Evolutionary conservation across 2,113 vertebrate genomes (phyloP), one percentile per base, ranked within the genome.

Genomic region (Clinocottus analis): DNA sequence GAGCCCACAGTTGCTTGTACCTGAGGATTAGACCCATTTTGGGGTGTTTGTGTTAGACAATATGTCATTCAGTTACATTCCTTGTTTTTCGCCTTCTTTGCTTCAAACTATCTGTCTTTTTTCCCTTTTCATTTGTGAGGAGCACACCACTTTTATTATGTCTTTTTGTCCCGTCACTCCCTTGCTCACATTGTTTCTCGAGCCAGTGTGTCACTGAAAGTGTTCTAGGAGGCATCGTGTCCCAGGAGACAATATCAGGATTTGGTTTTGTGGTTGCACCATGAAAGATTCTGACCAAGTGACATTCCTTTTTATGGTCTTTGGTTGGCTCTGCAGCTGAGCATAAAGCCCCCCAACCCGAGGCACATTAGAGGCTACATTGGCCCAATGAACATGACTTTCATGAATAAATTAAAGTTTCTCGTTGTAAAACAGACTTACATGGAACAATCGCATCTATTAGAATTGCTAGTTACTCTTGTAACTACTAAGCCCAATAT

Each of bases 201-300:
- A 39, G 67, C 58, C 29, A 70, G 39, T 80, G 79, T 83, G 62
- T 27, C 19, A 3, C 49, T 67, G 12, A 83, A 51, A 17, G 55
- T 27, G 25, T 56, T 14, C 5, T 25, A 27, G 1, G 10, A 23
- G 51, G 45, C 17, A 7, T 19, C n/a, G 25, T 23, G 10, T 78
- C 80, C 81, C 62, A 77, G 53, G 56, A 73, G 58, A 72, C 70
- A 81, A 79, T 77, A 75, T 89, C 67, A 67, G 74, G 77, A 76
- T 84, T 75, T 75, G 79, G 73, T 71, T 86, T 87, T 89, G 77
- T 83, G 83, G 85, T 71, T 63, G 66, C 51, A 74, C 66, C 79
- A 83, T 86, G 75, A 89, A 79, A 72, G 62, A 82, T 63, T 13
- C 68, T 67, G 55, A 67, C 83, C 64, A 59, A 75, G 25, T 67